Evolutionary conservation across 2,888 invertebrate genomes (phyloP), one percentile per base, ranked within the genome.

Genomic region (Timandra comae): DNA sequence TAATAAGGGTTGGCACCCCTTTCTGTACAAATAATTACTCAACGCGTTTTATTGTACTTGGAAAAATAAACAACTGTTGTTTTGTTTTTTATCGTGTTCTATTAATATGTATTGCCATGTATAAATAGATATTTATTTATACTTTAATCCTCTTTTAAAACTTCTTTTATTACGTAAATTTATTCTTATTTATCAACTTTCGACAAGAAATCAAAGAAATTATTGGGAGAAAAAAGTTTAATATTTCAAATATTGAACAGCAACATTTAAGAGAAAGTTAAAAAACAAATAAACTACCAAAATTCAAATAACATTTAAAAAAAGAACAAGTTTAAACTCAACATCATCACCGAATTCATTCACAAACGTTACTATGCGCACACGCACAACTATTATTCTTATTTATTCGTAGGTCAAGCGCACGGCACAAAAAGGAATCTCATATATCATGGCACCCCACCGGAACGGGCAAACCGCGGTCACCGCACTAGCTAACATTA

Each of bases 391-490:
- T 29, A 30, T 33, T 27, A 27, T 33, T 27, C 30, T 16, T 47
- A 46, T 45, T 37, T 50, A 49, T 56, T 44, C 68, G 57, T 66
- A 66, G 72, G 73, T 74, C 73, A 73, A 69, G 65, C 63, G 52
- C 63, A 62, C 51, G 53, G 67, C 60, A 63, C 27, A 56, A 55
- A 61, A 64, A 62, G 60, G 62, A 56, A 43, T 64, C 59, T 74
- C 79, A 60, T 74, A 65, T 80, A 56, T 76, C 79, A 65, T 49
- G 63, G 53, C 46, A 63, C 59, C 62, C 63, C 70, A 77, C 78
- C 79, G 79, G 79, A 80, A 80, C 79, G 78, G 48, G 27, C 60
- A 55, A 60, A 66, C 69, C 67, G 63, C 72, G 66, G 64, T 58
- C 67, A 68, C 67, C 65, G 57, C 64, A 67, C 60, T 55, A 68